Percentiles rank a stretch among this genome's conserved stretches.
phyloP scores from a whole-genome alignment of 2,113 vertebrate species.

The Panthera uncia region DNA sequence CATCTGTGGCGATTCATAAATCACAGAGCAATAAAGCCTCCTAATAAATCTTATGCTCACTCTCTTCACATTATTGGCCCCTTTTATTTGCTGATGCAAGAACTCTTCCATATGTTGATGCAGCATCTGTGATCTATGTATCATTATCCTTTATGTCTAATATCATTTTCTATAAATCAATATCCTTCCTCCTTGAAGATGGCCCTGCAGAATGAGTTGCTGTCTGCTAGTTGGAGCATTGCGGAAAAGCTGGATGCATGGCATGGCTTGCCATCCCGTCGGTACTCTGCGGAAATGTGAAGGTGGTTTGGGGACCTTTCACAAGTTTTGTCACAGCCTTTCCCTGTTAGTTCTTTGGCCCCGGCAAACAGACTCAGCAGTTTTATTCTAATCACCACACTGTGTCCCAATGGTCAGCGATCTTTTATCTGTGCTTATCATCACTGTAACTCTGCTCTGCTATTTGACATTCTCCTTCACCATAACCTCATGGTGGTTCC shows the following conservation, averaged over 20 bases:
- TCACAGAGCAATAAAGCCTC: slow-evolving; percentile 51
- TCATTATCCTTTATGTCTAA: slow-evolving; percentile 52
- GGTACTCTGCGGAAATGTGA: not conserved
- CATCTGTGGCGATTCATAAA: slow-evolving; percentile 63
- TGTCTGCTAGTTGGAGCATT: not conserved
- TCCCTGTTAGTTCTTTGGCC: not conserved
- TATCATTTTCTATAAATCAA: slow-evolving; percentile 60
- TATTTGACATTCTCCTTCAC: not conserved
- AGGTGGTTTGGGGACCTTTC: not conserved
- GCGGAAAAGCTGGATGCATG: not conserved
- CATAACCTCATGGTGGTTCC: not conserved
- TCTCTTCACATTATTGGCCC: slow-evolving; percentile 65
- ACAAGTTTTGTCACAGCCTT: not conserved
- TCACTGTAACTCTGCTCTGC: not conserved
- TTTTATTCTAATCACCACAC: not conserved
- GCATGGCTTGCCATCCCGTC: not conserved
- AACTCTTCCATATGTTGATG: slow-evolving; percentile 63
- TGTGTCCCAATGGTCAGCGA: not conserved
- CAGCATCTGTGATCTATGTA: slow-evolving; percentile 53
- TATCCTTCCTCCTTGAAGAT: not conserved
- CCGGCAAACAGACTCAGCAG: not conserved
- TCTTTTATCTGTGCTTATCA: not conserved
- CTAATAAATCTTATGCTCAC: slow-evolving; percentile 55
- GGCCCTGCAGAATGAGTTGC: not conserved
- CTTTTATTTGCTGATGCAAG: slow-evolving; percentile 73